A percentile compares a stretch with the other conserved stretches of the same genome.
phyloP scores from a whole-genome alignment of 2,888 invertebrate species.

The Abrostola triplasia region DNA sequence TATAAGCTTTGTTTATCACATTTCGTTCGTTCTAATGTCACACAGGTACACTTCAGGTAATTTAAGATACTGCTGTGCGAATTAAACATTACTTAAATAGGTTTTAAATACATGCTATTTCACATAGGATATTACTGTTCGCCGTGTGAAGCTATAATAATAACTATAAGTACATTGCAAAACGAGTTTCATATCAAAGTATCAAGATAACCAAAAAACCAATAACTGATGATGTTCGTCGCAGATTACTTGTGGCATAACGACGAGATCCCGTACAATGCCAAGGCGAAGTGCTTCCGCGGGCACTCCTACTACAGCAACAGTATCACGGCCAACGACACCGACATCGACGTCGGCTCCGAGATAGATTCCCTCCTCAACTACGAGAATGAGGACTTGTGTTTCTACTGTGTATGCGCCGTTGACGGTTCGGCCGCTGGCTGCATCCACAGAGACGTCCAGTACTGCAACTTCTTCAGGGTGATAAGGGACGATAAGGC shows the following conservation, averaged over 20 bases:
- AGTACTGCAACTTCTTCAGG: slow-evolving; percentile 76
- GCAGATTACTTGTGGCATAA: slow-evolving; percentile 82
- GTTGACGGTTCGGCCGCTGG: slow-evolving; percentile 57
- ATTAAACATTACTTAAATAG: not conserved
- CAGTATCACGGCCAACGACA: slow-evolving; percentile 68
- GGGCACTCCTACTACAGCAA: slow-evolving; percentile 78
- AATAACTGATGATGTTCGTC: slow-evolving; percentile 20
- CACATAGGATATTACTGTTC: too few species aligned
- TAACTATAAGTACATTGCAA: too few species aligned
- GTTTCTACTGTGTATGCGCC: slow-evolving; percentile 77
- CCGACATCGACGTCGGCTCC: slow-evolving; percentile 65
- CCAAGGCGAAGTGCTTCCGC: slow-evolving; percentile 70
- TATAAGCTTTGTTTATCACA: not conserved
- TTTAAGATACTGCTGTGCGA: not conserved
- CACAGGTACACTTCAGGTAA: not conserved
- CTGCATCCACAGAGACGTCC: slow-evolving; percentile 69
- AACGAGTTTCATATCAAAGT: too few species aligned
- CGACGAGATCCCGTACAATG: slow-evolving; percentile 78
- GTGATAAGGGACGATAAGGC: slow-evolving; percentile 55
- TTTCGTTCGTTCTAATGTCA: not conserved
- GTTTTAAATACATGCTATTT: too few species aligned
- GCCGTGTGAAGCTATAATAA: too few species aligned
- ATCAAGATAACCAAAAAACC: too few species aligned
- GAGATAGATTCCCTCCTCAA: slow-evolving; percentile 69
- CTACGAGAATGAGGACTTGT: slow-evolving; percentile 59